Evolutionary conservation across 2,113 vertebrate species (phyloP), one percentile per base, ranked within the genome.

Genomic region (Platysteira castanea): DNA sequence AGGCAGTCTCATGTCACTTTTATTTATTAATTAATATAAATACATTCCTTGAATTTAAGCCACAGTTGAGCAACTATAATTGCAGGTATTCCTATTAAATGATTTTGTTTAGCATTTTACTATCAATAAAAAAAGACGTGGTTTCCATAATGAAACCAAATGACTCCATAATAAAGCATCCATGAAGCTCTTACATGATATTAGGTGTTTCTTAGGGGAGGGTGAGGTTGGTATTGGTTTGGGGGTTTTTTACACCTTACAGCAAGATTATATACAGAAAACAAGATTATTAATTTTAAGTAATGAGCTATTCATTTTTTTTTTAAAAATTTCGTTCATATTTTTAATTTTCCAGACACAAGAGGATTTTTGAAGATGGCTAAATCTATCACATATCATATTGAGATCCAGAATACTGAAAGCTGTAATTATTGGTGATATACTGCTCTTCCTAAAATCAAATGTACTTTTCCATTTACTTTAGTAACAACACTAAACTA

Each of bases 161-260:
- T 10, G 0, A 35, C 7, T 70, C 28, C 70, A 44, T 22, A 50
- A n/a, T 28, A 74, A 85, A 78, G 6, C 19, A 60, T 52, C 35
- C 37, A 39, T 30, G 1, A 69, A 81, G 11, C 12, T 16, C 12
- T 77, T 33, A 57, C 0, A 0, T 11, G 7, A 21, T 17, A 41
- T 12, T 44, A 44, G 1, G 4, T 52, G 4, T 27, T 46, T 65
- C 5, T 20, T 60, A 24, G 6, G 8, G 15, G 13, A 59, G 3
- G 26, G 30, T 35, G 16, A 67, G 18, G 2, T 9, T 20, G 8
- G 3, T 16, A 8, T 56, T 44, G 2, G 6, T 31, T 52, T 53
- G 15, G 4, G 4, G 0, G 5, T 23, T 69, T 73, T 56, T 56
- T 9, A 52, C 4, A 41, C 1, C 13, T 71, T 37, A 49, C 7